phyloP scores from a whole-genome alignment of 2,797 vertebrate species.

The Cuculus canorus region DNA sequence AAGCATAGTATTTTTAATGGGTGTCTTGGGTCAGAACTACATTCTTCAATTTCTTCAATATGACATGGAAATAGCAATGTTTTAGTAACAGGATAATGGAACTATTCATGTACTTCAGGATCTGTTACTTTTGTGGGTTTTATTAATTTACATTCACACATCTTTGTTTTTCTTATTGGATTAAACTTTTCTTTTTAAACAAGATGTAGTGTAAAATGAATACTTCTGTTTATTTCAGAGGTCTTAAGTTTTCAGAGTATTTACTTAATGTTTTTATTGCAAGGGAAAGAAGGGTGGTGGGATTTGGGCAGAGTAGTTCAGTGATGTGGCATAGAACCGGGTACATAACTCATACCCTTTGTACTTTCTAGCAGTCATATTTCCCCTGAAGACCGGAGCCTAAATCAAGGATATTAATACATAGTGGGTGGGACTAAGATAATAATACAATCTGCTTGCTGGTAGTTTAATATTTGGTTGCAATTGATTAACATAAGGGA shows the following conservation, averaged over 20 bases:
- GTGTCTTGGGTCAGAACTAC: not conserved
- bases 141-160: not conserved
- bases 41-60: not conserved
- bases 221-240: not conserved
- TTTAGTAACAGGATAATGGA: not conserved
- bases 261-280: not conserved
- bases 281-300: not conserved
- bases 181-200: not conserved
- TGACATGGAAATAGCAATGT: not conserved
- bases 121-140: not conserved
- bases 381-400: not conserved
- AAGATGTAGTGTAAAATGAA: not conserved
- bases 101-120: not conserved
- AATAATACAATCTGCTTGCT: not conserved
- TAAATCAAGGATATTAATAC: not conserved
- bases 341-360: not conserved
- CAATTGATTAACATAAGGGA: not conserved
- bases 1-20: not conserved
- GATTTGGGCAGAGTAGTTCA: not conserved
- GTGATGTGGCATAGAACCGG: not conserved
- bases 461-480: not conserved
- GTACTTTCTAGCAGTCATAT: not conserved
- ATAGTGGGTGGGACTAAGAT: not conserved
- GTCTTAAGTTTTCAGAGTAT: not conserved
- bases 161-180: not conserved